phyloP scores from a whole-genome alignment of 2,888 invertebrate genomes.

The Syrista parreyssii region DNA sequence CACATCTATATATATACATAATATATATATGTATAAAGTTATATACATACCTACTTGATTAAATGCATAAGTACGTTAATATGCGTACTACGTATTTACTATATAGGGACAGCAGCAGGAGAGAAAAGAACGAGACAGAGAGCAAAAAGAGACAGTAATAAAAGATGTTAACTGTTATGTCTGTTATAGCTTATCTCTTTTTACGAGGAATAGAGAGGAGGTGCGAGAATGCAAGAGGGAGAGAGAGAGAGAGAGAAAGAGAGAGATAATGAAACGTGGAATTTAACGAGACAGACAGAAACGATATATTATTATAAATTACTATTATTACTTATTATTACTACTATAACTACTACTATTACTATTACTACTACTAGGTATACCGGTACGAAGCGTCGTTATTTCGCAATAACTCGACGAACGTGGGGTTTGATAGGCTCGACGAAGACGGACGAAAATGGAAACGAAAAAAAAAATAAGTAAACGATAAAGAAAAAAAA shows the following conservation, averaged over 20 bases:
- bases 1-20: constrained; percentile 34
- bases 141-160: constrained; percentile 9
- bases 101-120: too few relatives aligned
- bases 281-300: constrained; percentile 1
- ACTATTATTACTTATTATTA: constrained; percentile 21
- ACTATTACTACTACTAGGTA: constrained; percentile 16
- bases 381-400: constrained; percentile 19
- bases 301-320: constrained; percentile 6
- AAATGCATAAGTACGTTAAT: too few relatives aligned
- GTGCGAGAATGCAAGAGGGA: not conserved
- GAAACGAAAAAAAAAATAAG: not conserved
- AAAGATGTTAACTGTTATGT: not conserved
- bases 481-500: not conserved
- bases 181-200: too few relatives aligned
- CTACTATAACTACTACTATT: constrained; percentile 7
- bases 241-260: not conserved
- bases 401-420: constrained; percentile 11
- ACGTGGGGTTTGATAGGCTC: constrained; percentile 50
- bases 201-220: not conserved
- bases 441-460: constrained; percentile 38
- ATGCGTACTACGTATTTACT: too few relatives aligned
- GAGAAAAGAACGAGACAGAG: constrained; percentile 30
- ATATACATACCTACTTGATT: constrained; percentile 39
- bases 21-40: constrained; percentile 23
- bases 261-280: not conserved